Evolutionary conservation across 2,797 vertebrate species (phyloP), one percentile per base, ranked within the genome.

Genomic region (Pachyuromys duprasi): DNA sequence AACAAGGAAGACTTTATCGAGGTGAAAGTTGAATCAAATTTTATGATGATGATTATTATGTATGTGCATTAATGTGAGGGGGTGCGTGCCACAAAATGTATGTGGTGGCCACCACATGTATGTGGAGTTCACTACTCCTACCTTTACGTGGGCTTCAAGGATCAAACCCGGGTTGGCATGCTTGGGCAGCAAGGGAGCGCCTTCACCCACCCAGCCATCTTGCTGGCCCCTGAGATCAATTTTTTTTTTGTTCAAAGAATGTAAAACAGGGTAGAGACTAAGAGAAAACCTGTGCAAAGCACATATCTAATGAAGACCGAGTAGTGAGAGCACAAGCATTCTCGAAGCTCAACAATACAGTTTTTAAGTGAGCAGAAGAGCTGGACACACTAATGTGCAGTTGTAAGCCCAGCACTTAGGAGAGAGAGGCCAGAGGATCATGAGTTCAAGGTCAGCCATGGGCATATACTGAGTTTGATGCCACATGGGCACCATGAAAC

Each of bases 221-320:
- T 39, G 9, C n/a, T 17, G 20, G 67, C 7, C 67, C 24, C 72
- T 57, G 39, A 62, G 60, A 75, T 88, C 17, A 45, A 24, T n/a
- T 36, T 49, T 49, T 45, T 49, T 49, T 89, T 18, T 83, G 49
- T 36, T 89, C 55, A 67, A 92, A 88, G 39, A 86, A 92, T 55
- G 3, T 79, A 84, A 76, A 42, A 84, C 17, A 79, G 72, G 22
- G 28, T 60, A 69, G 18, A 81, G 26, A 82, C 5, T 49, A 31
- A 89, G 24, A 95, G 55, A 74, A 95, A 90, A 86, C 69, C 86
- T 83, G 80, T 86, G 4, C 39, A 89, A 63, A 86, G 86, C 62
- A 74, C 28, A 4, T 65, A 65, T 74, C 42, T 45, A 39, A 39
- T 15, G 70, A 95, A 89, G 24, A n/a, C 62, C 4, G 45, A 57